Evolutionary conservation across 2,888 invertebrate species (phyloP).

Genomic region (Horisme vitalbata): DNA sequence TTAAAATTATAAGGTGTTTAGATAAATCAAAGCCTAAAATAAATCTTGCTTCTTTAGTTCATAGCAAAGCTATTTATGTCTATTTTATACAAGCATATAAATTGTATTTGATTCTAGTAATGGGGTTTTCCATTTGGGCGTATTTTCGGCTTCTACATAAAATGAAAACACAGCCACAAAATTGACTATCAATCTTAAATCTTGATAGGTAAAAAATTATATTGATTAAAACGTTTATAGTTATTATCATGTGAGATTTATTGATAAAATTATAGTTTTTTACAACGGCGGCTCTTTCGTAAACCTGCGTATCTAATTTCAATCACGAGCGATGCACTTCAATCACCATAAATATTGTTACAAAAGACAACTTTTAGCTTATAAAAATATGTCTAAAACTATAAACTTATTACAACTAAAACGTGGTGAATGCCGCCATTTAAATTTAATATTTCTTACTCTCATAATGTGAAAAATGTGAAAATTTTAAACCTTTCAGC

Average conservation of each 20-base stretch:
- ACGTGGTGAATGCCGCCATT: too few species aligned
- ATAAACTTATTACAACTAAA: not conserved
- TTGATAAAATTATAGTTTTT: constrained; percentile 30
- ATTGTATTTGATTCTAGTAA: constrained; percentile 2
- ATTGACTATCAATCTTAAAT: constrained; percentile 28
- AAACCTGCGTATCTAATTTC: constrained; percentile 28
- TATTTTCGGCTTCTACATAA: constrained; percentile 11
- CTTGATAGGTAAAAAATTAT: constrained; percentile 19
- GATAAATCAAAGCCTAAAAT: too few species aligned
- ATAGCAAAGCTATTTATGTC: constrained; percentile 2
- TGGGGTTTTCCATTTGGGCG: constrained; percentile 13
- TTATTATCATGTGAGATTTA: constrained; percentile 27
- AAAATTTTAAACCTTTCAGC: constrained; percentile 6
- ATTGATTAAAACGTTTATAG: constrained; percentile 27
- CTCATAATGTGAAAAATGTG: too few species aligned
- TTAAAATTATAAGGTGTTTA: too few species aligned
- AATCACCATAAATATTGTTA: constrained; percentile 35
- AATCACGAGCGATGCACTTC: constrained; percentile 27
- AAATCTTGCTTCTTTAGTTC: too few species aligned
- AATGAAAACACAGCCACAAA: constrained; percentile 8
- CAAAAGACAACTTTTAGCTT: constrained; percentile 5
- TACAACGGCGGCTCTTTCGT: constrained; percentile 24
- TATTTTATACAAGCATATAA: constrained; percentile 1
- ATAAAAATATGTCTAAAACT: not conserved
- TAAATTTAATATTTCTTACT: too few species aligned